Conservation (phyloP, 2,113 vertebrate genomes). For the Cyanoliseus patagonus region DNA sequence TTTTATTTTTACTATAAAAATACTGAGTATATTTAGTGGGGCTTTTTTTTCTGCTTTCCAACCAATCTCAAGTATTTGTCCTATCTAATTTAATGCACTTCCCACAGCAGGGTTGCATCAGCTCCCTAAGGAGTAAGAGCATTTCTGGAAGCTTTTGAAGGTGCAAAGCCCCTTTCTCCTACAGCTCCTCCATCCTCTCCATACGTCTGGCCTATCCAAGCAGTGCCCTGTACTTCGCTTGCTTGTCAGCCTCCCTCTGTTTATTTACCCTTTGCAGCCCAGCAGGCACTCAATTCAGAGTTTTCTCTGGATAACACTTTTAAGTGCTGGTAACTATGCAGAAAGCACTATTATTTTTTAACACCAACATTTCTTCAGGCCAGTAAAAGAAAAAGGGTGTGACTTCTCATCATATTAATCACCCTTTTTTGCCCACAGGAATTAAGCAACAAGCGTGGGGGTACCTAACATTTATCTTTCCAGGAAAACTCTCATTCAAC, state of each 20-base stretch:
- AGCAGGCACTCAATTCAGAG: not conserved
- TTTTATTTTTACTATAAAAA: not conserved
- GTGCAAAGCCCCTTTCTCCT: not conserved
- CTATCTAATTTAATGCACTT: not conserved
- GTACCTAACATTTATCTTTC: not conserved
- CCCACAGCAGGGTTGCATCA: not conserved
- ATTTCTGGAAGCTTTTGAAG: not conserved
- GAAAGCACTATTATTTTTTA: not conserved
- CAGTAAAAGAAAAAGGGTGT: not conserved
- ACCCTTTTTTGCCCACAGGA: not conserved
- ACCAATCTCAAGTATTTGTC: not conserved
- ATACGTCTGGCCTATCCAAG: not conserved
- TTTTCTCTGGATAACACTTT: not conserved
- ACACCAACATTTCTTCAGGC: not conserved
- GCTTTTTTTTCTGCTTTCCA: not conserved
- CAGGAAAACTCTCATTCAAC: not conserved
- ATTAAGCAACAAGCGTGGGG: not conserved
- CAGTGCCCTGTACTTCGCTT: not conserved
- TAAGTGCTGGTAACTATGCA: not conserved
- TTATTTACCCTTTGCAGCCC: not conserved
- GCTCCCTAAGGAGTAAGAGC: not conserved
- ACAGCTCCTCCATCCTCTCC: not conserved
- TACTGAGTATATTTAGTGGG: not conserved
- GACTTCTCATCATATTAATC: not conserved
- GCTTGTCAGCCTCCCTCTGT: not conserved